Base-by-base conservation (phyloP, 2,113 vertebrate species). In the Eudorcas thomsonii region DNA sequence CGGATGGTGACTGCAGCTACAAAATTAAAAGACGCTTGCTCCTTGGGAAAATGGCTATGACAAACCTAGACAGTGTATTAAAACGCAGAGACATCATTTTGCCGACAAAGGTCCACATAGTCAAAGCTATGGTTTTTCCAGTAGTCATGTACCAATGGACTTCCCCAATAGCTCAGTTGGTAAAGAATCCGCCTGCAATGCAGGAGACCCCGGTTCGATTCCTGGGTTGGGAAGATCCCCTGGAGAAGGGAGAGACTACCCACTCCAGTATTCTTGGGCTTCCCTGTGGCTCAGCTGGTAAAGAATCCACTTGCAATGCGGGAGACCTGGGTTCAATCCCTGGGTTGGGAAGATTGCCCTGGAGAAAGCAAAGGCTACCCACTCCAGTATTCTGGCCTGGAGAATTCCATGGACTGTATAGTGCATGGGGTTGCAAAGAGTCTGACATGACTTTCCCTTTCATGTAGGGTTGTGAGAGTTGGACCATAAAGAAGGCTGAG, bases 171-270 rank as follows among this genome's bases (percentile, higher is more conserved):
- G 17, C 64, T 71, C 64, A 21, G 64, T 71, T 71, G n/a, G 17
- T 36, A 36, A 71, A 71, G 64, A 71, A 36, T 71, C 64, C 0
- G 0, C 64, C 64, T 36, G 64, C n/a, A 71, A 11, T 71, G 64
- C 9, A 71, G n/a, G 17, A 36, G 64, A 71, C n/a, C 17, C n/a
- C 0, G 0, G 64, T 71, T 36, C 0, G 1, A 71, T 71, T 5
- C 17, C 64, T 36, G 17, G 64, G 17, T 36, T 1, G 0, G 64
- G 17, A 36, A 11, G 17, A 67, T 67, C 33, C 17, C 33, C 8
- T 36, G 64, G 64, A 71, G 64, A 36, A 71, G 17, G 64, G 17
- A 71, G 21, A n/a, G 64, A 17, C 64, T 71, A 71, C n/a, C 9
- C n/a, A 71, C 64, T 71, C n/a, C 64, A 71, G 64, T 71, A 71